Conservation (phyloP, 1,140 invertebrate genomes). For the Psilanteris sp. region DNA sequence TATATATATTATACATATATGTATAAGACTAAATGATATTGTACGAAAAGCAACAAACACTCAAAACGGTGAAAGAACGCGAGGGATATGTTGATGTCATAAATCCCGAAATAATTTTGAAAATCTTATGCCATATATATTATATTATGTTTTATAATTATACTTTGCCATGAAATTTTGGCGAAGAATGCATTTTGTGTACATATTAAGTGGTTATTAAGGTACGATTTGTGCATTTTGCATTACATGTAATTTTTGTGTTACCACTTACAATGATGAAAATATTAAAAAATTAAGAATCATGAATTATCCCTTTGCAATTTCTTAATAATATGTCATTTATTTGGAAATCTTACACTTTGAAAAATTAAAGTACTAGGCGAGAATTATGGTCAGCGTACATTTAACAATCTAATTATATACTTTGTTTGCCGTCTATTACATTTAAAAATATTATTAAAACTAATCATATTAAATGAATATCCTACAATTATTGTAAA, state of each 20-base stretch:
- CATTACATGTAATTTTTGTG: conserved; percentile 58
- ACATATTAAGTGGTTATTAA: conserved; percentile 46
- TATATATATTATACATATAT: conserved; percentile 49
- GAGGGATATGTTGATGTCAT: conserved; percentile 21
- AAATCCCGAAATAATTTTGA: conserved; percentile 28
- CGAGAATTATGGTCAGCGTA: neutral
- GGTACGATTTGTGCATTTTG: conserved; percentile 53
- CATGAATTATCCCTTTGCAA: conserved; percentile 27
- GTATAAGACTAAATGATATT: conserved; percentile 58
- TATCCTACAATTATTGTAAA: no score
- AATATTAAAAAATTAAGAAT: conserved; percentile 49
- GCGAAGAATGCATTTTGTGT: conserved; percentile 52
- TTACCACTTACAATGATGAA: conserved; percentile 38
- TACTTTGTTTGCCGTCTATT: no score
- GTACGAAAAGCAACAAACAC: conserved; percentile 21
- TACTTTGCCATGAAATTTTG: conserved; percentile 46
- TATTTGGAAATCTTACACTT: conserved; percentile 5
- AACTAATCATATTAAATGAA: no score
- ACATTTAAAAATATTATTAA: no score
- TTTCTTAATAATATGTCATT: conserved; percentile 29
- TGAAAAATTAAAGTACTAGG: conserved; percentile 1
- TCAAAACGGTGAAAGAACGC: conserved; percentile 18
- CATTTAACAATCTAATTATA: conserved; percentile 6
- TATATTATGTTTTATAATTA: conserved; percentile 38
- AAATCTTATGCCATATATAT: conserved; percentile 22